These are phyloP conservation scores for Pleuronectes platessa DNA, from an alignment of 2,113 vertebrate genomes.

Conservation along the genomic window DNA sequence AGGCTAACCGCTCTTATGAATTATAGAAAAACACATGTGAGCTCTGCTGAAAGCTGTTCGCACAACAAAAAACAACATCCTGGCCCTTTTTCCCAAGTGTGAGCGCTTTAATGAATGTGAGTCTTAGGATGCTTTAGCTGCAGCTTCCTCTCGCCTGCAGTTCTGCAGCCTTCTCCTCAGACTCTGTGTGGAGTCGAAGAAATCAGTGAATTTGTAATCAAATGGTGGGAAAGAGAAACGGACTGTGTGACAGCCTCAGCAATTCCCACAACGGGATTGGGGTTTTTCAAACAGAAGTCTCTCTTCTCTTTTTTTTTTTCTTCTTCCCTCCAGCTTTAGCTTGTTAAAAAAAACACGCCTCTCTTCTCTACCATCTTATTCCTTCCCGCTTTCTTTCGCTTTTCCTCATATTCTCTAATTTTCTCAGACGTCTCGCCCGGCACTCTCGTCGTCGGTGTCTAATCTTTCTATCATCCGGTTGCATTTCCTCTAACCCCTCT, in stretches of 20 bases:
- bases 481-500: slow-evolving; percentile 36
- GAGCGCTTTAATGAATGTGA: background rate
- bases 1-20: slow-evolving; percentile 38
- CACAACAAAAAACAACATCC: slow-evolving; percentile 6
- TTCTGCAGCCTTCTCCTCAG: background rate
- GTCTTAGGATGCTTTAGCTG: slow-evolving; percentile 26
- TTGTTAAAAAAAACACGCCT: slow-evolving; percentile 6
- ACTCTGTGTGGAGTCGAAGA: slow-evolving; percentile 6
- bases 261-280: background rate
- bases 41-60: background rate
- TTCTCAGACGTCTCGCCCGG: background rate
- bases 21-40: slow-evolving; percentile 30
- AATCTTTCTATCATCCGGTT: slow-evolving; percentile 37
- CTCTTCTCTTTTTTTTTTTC: background rate
- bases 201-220: slow-evolving; percentile 50
- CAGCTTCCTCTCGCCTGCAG: background rate
- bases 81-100: slow-evolving; percentile 11
- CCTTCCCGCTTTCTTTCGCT: slow-evolving; percentile 4
- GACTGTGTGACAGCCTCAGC: background rate
- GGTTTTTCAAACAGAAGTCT: background rate
- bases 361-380: background rate
- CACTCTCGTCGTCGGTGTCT: slow-evolving; percentile 7
- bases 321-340: background rate
- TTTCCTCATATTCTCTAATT: slow-evolving; percentile 19
- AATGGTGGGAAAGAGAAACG: background rate